Conservation (phyloP, 2,113 vertebrate genomes). For the Balaeniceps rex region DNA sequence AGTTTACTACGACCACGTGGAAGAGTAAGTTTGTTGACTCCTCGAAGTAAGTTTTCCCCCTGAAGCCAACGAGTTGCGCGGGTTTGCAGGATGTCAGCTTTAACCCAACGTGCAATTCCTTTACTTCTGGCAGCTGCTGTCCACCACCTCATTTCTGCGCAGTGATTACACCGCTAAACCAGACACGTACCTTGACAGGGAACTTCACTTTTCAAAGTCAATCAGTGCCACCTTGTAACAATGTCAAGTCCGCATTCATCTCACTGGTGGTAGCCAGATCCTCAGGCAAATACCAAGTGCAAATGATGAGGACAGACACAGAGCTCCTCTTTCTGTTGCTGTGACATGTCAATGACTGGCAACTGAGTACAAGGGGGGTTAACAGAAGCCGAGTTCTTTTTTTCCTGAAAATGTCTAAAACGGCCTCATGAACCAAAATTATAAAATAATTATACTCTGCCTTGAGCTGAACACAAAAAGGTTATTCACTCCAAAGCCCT, state of each 20-base stretch:
- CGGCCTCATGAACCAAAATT: constrained; percentile 37
- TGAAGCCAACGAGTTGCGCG: background rate
- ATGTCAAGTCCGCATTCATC: background rate
- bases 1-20: rapidly evolving
- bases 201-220: background rate
- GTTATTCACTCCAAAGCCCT: constrained; percentile 65
- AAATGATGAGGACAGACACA: background rate
- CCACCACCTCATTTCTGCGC: background rate
- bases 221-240: background rate
- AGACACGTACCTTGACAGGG: background rate
- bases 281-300: background rate
- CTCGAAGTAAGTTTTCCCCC: background rate
- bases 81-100: background rate
- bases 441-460: constrained; percentile 61
- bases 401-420: constrained; percentile 36
- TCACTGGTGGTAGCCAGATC: background rate
- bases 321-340: background rate
- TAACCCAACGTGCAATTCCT: background rate
- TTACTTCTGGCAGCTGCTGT: background rate
- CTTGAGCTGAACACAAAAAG: constrained; percentile 61
- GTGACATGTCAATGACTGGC: background rate
- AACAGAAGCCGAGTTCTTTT: constrained; percentile 4
- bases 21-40: background rate
- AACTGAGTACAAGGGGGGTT: background rate
- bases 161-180: background rate